phyloP scores from a whole-genome alignment of 2,888 invertebrate species.

The Caenorhabditis sp. region DNA sequence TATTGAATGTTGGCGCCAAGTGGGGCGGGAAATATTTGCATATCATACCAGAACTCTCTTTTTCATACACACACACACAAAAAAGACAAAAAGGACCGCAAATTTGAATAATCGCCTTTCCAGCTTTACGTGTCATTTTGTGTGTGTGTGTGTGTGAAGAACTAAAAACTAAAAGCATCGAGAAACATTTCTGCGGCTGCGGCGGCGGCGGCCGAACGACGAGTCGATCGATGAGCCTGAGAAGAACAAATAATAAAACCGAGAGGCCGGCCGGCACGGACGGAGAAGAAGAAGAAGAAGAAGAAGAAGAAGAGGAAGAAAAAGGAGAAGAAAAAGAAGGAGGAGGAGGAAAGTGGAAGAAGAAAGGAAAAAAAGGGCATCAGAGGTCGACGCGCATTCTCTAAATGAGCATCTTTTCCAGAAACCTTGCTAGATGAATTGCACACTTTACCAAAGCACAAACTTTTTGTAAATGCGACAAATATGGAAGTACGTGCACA shows the following conservation, averaged over 20 bases:
- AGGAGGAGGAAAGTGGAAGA: neutral
- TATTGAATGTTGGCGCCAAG: too few species aligned
- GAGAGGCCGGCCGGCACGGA: neutral
- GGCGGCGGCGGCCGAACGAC: too few species aligned
- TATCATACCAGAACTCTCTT: too few species aligned
- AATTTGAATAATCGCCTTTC: constrained; percentile 27
- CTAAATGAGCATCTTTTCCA: neutral
- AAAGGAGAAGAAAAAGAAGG: neutral
- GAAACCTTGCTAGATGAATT: too few species aligned
- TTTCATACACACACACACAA: too few species aligned
- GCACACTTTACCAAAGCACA: too few species aligned
- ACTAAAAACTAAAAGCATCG: neutral
- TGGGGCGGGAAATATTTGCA: too few species aligned
- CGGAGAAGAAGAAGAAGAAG: neutral
- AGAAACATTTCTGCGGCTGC: too few species aligned
- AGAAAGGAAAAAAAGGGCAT: neutral
- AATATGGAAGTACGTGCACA: too few species aligned
- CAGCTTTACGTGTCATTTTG: neutral
- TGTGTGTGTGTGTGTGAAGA: neutral
- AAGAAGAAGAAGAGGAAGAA: neutral
- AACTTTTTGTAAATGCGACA: too few species aligned
- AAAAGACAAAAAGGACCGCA: neutral
- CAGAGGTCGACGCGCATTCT: neutral
- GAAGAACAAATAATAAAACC: neutral
- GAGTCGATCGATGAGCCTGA: neutral